These are phyloP conservation scores for Laspeyria flexula DNA, from an alignment of 2,888 invertebrate genomes.

Conservation along the genomic window DNA sequence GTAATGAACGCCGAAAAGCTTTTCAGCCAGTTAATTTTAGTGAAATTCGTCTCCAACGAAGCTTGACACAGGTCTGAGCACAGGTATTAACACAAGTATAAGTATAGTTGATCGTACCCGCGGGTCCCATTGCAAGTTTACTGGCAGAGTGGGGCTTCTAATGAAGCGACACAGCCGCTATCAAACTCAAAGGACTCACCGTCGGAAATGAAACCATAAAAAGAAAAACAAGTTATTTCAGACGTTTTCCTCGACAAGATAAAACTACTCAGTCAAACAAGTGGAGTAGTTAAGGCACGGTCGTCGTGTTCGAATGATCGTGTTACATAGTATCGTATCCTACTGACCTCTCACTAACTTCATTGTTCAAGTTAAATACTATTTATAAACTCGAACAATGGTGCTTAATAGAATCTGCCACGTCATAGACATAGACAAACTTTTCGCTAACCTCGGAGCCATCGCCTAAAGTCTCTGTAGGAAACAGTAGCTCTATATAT, in stretches of 20 bases:
- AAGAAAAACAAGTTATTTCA: slow-evolving; percentile 24
- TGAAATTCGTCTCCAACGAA: slow-evolving; percentile 62
- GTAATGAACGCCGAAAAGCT: slow-evolving; percentile 52
- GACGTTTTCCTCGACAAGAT: slow-evolving; percentile 1
- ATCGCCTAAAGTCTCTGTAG: slow-evolving; percentile 57
- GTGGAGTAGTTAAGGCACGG: neutral
- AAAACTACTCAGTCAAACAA: slow-evolving; percentile 1
- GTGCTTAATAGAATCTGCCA: slow-evolving; percentile 24
- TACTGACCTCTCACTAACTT: slow-evolving; percentile 10
- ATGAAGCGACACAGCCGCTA: slow-evolving; percentile 38
- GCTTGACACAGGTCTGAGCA: slow-evolving; percentile 62
- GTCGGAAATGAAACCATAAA: slow-evolving; percentile 19
- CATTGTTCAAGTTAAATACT: slow-evolving; percentile 15
- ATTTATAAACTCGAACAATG: slow-evolving; percentile 24
- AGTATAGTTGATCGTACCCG: slow-evolving; percentile 70
- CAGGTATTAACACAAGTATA: slow-evolving; percentile 67
- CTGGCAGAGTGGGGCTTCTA: slow-evolving; percentile 53
- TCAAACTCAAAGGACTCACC: slow-evolving; percentile 25
- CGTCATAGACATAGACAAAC: slow-evolving; percentile 28
- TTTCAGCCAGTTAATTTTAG: slow-evolving; percentile 57
- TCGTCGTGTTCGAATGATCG: neutral
- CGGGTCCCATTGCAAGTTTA: slow-evolving; percentile 67
- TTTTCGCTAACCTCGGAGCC: slow-evolving; percentile 46
- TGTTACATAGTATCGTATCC: neutral
- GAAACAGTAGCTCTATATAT: slow-evolving; percentile 65